Evolutionary conservation across 2,797 vertebrate genomes (phyloP).

Genomic region (Halcyon smyrnensis): DNA sequence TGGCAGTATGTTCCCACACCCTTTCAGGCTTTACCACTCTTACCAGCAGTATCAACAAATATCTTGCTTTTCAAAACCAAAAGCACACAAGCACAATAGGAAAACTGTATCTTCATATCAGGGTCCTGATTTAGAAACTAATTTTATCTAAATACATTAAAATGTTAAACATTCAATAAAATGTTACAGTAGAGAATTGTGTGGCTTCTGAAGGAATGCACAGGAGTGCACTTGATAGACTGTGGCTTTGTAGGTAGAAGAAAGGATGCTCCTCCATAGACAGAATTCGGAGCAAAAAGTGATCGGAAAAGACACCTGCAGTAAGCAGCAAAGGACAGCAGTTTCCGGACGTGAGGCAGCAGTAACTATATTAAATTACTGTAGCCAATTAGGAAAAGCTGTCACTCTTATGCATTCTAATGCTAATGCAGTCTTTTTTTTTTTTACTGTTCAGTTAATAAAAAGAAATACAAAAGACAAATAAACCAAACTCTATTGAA

Average conservation of each 20-base stretch:
- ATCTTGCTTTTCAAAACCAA: not conserved
- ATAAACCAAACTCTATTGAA: not conserved
- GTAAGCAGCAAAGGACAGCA: accelerated
- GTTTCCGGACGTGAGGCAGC: not conserved
- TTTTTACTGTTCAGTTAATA: not conserved
- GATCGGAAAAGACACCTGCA: not conserved
- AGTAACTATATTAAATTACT: not conserved
- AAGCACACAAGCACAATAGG: not conserved
- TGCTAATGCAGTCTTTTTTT: not conserved
- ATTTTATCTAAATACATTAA: not conserved
- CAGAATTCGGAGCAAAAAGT: not conserved
- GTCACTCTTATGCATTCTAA: not conserved
- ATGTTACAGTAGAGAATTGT: not conserved
- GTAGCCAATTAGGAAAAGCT: not conserved
- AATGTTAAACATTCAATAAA: not conserved
- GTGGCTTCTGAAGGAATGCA: not conserved
- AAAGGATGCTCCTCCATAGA: not conserved
- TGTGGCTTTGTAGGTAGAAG: not conserved
- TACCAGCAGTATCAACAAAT: not conserved
- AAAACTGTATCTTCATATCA: not conserved
- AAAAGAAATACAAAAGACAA: not conserved
- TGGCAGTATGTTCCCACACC: not conserved
- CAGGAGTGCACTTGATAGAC: accelerated
- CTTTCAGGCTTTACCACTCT: not conserved
- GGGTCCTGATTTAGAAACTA: not conserved